phyloP scores from a whole-genome alignment of 2,797 vertebrate genomes.

The Pipistrellus nathusii region DNA sequence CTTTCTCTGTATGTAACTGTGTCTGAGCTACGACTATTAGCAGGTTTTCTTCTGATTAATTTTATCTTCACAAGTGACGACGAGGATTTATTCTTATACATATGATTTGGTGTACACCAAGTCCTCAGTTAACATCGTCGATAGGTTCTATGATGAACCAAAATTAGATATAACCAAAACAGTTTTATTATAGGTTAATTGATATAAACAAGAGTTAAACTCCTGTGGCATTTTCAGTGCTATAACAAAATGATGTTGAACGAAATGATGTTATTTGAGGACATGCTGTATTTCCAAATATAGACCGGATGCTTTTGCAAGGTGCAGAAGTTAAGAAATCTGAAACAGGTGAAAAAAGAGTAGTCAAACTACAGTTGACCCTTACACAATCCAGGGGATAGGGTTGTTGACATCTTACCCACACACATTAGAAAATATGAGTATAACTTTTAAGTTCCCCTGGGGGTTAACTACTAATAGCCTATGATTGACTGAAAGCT shows the following conservation, averaged over 20 bases:
- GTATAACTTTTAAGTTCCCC: neutral
- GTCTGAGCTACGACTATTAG: slow-evolving; percentile 24
- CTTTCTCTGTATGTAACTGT: slow-evolving; percentile 39
- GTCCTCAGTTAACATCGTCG: neutral
- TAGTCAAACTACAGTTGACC: neutral
- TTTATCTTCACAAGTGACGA: slow-evolving; percentile 57
- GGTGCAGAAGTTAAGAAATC: slow-evolving; percentile 54
- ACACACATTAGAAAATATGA: neutral
- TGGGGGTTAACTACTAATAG: neutral
- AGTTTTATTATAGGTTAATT: neutral
- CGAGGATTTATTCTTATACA: slow-evolving; percentile 21
- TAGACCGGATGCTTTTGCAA: slow-evolving; percentile 30
- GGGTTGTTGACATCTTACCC: neutral
- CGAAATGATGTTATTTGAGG: neutral
- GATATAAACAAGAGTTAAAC: neutral
- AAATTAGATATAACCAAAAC: neutral
- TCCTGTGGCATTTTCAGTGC: neutral
- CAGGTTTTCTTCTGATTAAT: slow-evolving; percentile 31
- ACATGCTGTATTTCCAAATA: slow-evolving; percentile 35
- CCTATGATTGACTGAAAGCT: neutral
- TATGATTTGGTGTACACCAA: slow-evolving; percentile 21
- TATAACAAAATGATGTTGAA: neutral
- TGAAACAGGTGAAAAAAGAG: slow-evolving; percentile 20
- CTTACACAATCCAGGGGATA: neutral
- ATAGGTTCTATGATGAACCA: neutral